Conservation (phyloP, 2,888 invertebrate genomes). For the Phymatocera aterrima region DNA sequence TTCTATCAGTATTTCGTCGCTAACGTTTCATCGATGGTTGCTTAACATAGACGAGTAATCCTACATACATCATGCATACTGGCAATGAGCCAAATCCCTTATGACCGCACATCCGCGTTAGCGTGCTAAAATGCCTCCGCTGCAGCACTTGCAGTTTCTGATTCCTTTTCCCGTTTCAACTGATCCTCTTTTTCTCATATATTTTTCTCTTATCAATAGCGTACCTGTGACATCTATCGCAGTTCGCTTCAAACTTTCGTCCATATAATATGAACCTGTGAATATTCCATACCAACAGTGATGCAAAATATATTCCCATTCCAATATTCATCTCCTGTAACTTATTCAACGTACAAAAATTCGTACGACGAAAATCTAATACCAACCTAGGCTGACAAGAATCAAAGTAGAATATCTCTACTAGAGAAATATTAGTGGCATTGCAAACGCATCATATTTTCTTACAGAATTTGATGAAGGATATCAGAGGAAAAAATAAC, state of each 20-base stretch:
- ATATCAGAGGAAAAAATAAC: not conserved
- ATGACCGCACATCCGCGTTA: slow-evolving; percentile 11
- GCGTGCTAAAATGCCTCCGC: slow-evolving; percentile 3
- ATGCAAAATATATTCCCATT: no score
- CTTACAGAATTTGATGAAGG: not conserved
- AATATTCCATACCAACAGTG: no score
- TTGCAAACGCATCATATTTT: not conserved
- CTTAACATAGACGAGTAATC: not conserved
- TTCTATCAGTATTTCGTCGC: not conserved
- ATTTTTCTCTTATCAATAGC: not conserved
- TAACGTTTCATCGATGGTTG: slow-evolving; percentile 1
- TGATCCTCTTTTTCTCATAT: not conserved
- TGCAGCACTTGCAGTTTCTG: slow-evolving; percentile 24
- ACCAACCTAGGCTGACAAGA: no score
- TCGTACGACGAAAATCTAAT: no score
- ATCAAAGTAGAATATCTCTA: no score
- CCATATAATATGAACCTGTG: not conserved
- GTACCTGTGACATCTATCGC: no score
- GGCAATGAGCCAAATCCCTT: slow-evolving; percentile 18
- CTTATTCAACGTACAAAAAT: no score
- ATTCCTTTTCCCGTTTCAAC: slow-evolving; percentile 4
- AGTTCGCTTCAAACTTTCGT: not conserved
- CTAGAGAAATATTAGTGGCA: no score
- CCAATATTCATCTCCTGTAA: no score
- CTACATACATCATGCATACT: slow-evolving; percentile 9